Conservation (phyloP, 2,888 invertebrate genomes). For the Deilephila elpenor region DNA sequence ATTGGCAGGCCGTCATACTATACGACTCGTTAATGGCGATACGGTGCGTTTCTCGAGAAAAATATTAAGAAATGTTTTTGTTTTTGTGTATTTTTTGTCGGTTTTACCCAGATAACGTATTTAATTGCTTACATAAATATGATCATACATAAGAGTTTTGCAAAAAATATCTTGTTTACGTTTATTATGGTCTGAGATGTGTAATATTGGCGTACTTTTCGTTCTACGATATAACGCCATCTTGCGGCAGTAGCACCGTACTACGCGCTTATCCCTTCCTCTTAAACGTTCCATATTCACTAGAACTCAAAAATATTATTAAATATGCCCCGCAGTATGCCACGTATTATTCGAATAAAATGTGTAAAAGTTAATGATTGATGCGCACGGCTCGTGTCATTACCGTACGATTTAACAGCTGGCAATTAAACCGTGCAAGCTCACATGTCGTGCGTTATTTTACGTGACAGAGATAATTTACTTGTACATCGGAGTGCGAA, state of each 20-base stretch:
- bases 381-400: neutral
- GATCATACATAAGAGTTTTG: neutral
- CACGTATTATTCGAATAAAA: too few species aligned
- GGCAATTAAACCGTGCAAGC: slow-evolving; percentile 10
- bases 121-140: neutral
- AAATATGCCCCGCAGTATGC: neutral
- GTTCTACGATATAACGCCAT: too few species aligned
- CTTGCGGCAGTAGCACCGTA: too few species aligned
- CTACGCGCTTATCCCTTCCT: too few species aligned
- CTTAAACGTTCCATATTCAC: neutral
- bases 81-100: neutral
- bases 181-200: too few species aligned
- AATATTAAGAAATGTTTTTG: neutral
- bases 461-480: slow-evolving; percentile 20
- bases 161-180: too few species aligned
- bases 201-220: too few species aligned
- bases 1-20: slow-evolving; percentile 40
- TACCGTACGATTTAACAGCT: neutral
- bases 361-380: neutral
- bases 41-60: slow-evolving; percentile 23
- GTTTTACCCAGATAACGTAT: neutral
- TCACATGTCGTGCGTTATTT: slow-evolving; percentile 14
- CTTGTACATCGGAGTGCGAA: slow-evolving; percentile 6
- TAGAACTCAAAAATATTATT: neutral
- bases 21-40: slow-evolving; percentile 25